A percentile compares a stretch with the other conserved stretches of the same genome.
Evolutionary conservation across 2,888 invertebrate genomes (phyloP).

Genomic region (Rhaphigaster nebulosa): DNA sequence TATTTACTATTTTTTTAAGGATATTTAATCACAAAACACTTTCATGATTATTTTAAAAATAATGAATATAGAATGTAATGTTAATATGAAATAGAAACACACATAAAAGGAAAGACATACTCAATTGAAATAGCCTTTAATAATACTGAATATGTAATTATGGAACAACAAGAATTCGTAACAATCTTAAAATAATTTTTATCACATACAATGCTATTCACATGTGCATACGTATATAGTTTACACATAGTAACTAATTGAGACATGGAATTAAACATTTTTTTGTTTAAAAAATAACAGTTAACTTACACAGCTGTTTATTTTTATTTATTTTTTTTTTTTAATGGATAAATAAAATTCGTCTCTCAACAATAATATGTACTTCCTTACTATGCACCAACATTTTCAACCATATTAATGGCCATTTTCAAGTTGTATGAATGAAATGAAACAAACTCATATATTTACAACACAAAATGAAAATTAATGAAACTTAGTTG

Average conservation of each 20-base stretch:
- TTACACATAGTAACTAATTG: neutral
- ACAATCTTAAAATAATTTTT: neutral
- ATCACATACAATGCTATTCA: neutral
- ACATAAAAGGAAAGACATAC: neutral
- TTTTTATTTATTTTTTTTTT: neutral
- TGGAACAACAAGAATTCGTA: neutral
- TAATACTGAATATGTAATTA: neutral
- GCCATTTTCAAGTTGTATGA: neutral
- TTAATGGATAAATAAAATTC: neutral
- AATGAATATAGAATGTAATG: neutral
- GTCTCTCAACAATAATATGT: neutral
- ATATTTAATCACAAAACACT: neutral
- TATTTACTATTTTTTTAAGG: neutral
- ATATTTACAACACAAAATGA: neutral
- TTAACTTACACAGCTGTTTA: neutral
- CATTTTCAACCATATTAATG: neutral
- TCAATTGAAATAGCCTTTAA: neutral
- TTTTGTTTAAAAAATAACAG: neutral
- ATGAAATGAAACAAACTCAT: no score
- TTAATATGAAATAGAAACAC: neutral
- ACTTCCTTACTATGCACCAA: neutral
- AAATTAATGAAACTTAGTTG: neutral
- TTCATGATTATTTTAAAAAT: neutral
- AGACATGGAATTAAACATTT: neutral
- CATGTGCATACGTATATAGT: neutral